These are phyloP conservation scores for Papilio polyxenes DNA, from an alignment of 1,140 invertebrate genomes.

Conservation along the genomic window DNA sequence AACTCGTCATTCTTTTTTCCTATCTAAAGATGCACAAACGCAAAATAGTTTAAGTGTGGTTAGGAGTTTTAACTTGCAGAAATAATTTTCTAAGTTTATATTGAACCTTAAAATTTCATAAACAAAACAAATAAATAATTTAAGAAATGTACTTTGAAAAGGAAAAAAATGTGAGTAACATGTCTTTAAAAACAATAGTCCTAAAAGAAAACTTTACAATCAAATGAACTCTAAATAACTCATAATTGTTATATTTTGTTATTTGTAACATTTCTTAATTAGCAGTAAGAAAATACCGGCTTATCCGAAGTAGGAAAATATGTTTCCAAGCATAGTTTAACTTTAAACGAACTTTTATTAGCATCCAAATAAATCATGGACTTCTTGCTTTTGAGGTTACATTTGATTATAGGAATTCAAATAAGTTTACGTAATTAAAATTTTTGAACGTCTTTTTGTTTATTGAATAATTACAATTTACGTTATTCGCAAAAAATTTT, in stretches of 20 bases:
- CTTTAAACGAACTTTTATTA: background rate
- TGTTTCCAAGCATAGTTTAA: background rate
- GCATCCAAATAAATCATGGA: background rate
- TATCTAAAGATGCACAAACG: too few relatives aligned
- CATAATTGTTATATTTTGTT: background rate
- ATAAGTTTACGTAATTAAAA: conserved; percentile 6
- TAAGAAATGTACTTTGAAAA: too few relatives aligned
- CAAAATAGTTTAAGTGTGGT: too few relatives aligned
- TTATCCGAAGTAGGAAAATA: background rate
- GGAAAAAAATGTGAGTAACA: too few relatives aligned
- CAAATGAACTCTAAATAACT: background rate
- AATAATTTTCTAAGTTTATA: too few relatives aligned
- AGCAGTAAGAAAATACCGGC: background rate
- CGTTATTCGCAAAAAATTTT: background rate
- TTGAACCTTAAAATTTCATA: too few relatives aligned
- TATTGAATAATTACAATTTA: conserved; percentile 1
- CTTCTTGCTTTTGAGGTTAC: background rate
- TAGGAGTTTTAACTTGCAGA: too few relatives aligned
- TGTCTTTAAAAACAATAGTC: too few relatives aligned
- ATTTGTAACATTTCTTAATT: background rate
- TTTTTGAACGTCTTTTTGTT: background rate
- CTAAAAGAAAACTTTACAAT: background rate
- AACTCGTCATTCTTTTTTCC: too few relatives aligned
- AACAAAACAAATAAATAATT: too few relatives aligned
- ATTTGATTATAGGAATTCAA: background rate